Evolutionary conservation across 1,140 invertebrate species (phyloP).

Genomic region (Conus betulinus): DNA sequence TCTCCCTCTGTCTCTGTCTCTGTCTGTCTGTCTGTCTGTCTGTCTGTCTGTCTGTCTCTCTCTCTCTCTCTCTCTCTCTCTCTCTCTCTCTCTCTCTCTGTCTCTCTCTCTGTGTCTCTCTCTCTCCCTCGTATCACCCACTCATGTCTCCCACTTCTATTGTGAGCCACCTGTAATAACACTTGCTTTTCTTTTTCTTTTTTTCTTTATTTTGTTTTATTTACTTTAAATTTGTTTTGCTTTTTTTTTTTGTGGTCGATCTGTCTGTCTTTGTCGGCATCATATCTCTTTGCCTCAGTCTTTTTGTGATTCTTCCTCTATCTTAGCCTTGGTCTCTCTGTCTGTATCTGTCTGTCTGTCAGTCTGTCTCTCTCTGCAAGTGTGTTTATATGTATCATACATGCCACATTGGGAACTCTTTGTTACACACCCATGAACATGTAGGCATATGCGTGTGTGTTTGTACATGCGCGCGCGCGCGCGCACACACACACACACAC

Average conservation of each 20-base stretch:
- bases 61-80: too few relatives aligned
- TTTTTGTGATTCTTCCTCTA: background rate
- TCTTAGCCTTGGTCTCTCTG: conserved; percentile 18
- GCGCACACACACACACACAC: too few relatives aligned
- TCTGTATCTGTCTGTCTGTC: conserved; percentile 24
- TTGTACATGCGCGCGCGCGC: too few relatives aligned
- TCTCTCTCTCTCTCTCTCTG: background rate
- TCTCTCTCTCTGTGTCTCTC: background rate
- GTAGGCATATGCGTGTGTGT: too few relatives aligned
- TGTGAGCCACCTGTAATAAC: background rate
- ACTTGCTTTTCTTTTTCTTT: background rate
- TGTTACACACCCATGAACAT: too few relatives aligned
- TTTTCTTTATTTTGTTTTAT: background rate
- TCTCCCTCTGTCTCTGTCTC: too few relatives aligned
- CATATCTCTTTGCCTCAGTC: background rate
- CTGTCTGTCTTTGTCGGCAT: background rate
- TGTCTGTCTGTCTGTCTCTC: too few relatives aligned
- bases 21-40: too few relatives aligned
- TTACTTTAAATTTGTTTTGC: background rate
- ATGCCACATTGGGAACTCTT: too few relatives aligned
- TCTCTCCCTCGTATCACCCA: background rate
- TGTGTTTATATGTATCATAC: too few relatives aligned
- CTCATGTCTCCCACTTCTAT: too few relatives aligned
- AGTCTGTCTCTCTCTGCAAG: background rate
- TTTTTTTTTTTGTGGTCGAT: background rate